These are phyloP conservation scores for Flabesymbios commensalis DNA, from an alignment of 2,888 invertebrate species.

Conservation along the genomic window DNA sequence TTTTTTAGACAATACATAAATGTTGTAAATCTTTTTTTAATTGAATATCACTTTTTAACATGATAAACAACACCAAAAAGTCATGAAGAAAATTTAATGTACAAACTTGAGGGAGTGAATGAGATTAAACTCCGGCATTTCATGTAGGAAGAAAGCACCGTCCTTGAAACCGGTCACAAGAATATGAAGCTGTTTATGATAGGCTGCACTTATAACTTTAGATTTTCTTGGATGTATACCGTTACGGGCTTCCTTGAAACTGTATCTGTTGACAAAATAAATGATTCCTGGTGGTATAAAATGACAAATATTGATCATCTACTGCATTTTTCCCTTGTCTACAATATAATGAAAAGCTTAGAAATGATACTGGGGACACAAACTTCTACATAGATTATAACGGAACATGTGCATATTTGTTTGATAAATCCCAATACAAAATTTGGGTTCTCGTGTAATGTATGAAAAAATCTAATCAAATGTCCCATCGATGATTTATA, in stretches of 20 bases:
- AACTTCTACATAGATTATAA: too few species aligned
- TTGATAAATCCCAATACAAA: too few species aligned
- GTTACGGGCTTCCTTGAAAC: slow-evolving; percentile 59
- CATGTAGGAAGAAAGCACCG: slow-evolving; percentile 90
- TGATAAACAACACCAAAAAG: too few species aligned
- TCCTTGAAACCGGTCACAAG: slow-evolving; percentile 88
- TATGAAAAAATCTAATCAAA: too few species aligned
- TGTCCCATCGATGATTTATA: too few species aligned
- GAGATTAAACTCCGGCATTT: slow-evolving; percentile 89
- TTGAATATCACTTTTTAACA: too few species aligned
- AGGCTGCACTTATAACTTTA: slow-evolving; percentile 77
- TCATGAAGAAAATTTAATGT: background rate
- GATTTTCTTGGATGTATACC: slow-evolving; percentile 64
- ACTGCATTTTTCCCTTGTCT: background rate
- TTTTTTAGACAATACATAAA: too few species aligned
- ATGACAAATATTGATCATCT: background rate
- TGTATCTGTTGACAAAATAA: slow-evolving; percentile 66
- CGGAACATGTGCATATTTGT: too few species aligned
- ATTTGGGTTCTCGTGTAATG: background rate
- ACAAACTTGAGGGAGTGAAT: slow-evolving; percentile 77
- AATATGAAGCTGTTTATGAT: slow-evolving; percentile 78
- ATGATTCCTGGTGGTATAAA: background rate
- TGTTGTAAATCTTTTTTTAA: too few species aligned
- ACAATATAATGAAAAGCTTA: too few species aligned
- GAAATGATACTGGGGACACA: too few species aligned